Evolutionary conservation across 2,113 vertebrate species (phyloP).

Genomic region (Rhabdornis inornatus): DNA sequence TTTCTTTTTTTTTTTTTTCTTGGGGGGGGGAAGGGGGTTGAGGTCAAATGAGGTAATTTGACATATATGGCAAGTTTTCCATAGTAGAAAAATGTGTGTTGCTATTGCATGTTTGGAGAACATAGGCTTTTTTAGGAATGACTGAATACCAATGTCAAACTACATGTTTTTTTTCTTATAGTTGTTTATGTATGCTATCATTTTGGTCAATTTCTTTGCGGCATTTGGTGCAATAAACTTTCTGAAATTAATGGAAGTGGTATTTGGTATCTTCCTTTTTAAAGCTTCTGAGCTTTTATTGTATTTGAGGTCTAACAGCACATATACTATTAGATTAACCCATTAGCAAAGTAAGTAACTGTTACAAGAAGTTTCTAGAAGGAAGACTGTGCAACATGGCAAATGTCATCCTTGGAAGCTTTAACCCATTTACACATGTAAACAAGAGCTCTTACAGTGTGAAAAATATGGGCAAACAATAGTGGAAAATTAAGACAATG

Average conservation of each 20-base stretch:
- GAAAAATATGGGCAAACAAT: neutral
- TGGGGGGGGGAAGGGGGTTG: neutral
- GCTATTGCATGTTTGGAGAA: conserved; percentile 55
- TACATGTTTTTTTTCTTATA: conserved; percentile 53
- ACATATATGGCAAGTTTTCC: conserved; percentile 28
- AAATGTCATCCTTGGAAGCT: neutral
- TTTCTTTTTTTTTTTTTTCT: neutral
- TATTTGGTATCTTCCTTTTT: conserved; percentile 23
- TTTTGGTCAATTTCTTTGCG: conserved; percentile 71
- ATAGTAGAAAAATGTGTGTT: conserved; percentile 48
- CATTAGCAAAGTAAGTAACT: neutral
- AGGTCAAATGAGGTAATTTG: conserved; percentile 14
- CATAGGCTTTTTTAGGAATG: conserved; percentile 59
- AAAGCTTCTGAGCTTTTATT: neutral
- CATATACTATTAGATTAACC: fast-evolving
- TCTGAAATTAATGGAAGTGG: conserved; percentile 48
- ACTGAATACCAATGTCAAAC: conserved; percentile 56
- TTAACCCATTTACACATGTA: neutral
- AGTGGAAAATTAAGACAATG: neutral
- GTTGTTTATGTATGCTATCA: conserved; percentile 56
- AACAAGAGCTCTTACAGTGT: neutral
- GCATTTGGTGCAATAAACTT: conserved; percentile 82
- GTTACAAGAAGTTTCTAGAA: neutral
- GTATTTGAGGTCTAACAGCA: neutral
- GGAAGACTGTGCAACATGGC: neutral